Evolutionary conservation across 2,888 invertebrate genomes (phyloP).

Genomic region (Chorisops tibialis): DNA sequence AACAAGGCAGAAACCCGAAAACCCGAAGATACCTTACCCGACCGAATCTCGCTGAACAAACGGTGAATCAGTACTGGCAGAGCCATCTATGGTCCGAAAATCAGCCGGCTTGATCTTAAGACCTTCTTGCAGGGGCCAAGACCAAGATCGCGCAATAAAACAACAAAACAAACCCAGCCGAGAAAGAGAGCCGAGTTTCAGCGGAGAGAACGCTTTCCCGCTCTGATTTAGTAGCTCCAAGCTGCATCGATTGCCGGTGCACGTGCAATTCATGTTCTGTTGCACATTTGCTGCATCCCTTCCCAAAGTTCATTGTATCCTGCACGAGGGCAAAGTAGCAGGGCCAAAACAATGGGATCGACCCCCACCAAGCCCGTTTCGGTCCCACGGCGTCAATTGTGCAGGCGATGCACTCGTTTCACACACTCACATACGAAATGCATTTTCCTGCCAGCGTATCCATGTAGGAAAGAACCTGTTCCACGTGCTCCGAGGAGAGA

Average conservation of each 20-base stretch:
- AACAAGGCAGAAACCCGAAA: too few relatives aligned
- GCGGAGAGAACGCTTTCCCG: not conserved
- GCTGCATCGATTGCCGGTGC: not conserved
- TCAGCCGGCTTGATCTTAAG: not conserved
- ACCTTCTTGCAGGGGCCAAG: not conserved
- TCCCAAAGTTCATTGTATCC: not conserved
- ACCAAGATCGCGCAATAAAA: slow-evolving; percentile 1
- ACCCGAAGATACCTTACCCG: too few relatives aligned
- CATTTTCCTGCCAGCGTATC: slow-evolving; percentile 1
- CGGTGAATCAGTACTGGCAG: too few relatives aligned
- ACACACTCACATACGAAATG: slow-evolving; percentile 2
- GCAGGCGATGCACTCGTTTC: slow-evolving; percentile 5
- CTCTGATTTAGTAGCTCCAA: slow-evolving; percentile 10
- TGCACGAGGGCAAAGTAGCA: not conserved
- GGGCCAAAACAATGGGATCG: slow-evolving; percentile 9
- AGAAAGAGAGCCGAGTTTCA: not conserved
- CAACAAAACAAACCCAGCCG: not conserved
- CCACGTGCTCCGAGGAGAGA: not conserved
- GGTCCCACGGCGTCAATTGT: not conserved
- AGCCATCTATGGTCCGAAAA: too few relatives aligned
- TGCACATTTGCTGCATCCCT: slow-evolving; percentile 12
- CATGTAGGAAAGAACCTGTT: slow-evolving; percentile 16
- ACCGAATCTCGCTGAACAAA: too few relatives aligned
- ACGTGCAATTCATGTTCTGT: not conserved
- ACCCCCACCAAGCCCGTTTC: not conserved